phyloP scores from a whole-genome alignment of 2,888 invertebrate genomes.

The Zygaena filipendulae region DNA sequence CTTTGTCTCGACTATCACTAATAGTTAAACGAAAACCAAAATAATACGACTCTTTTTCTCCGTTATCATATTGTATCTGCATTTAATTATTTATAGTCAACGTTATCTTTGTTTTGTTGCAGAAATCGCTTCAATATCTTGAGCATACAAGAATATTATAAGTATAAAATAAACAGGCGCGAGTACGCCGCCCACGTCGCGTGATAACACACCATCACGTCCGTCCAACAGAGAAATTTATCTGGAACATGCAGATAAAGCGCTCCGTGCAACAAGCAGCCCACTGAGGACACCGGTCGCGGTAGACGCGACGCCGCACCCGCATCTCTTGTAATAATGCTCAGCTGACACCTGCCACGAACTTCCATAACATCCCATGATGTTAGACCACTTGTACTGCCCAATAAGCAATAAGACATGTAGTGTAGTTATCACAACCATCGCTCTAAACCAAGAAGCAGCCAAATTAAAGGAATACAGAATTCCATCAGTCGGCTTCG shows the following conservation, averaged over 20 bases:
- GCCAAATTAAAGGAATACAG: background rate
- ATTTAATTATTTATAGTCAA: too few species aligned
- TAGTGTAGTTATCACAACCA: conserved; percentile 5
- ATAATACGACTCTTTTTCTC: too few species aligned
- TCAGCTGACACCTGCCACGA: conserved; percentile 41
- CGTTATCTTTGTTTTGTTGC: conserved; percentile 55
- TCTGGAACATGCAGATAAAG: conserved; percentile 53
- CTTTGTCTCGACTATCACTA: too few species aligned
- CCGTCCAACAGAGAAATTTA: conserved; percentile 56
- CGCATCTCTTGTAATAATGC: too few species aligned
- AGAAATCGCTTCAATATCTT: conserved; percentile 60
- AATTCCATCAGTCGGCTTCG: background rate
- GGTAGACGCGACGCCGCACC: too few species aligned
- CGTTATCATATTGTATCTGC: too few species aligned
- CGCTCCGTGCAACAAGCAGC: conserved; percentile 18
- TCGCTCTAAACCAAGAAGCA: background rate
- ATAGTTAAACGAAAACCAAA: too few species aligned
- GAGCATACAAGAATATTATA: conserved; percentile 56
- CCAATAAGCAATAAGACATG: conserved; percentile 9
- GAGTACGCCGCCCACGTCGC: conserved; percentile 47
- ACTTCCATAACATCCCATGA: conserved; percentile 19
- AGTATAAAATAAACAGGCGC: conserved; percentile 46
- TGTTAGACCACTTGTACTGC: conserved; percentile 6
- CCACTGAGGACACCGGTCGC: too few species aligned
- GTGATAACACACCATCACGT: conserved; percentile 52